Base-by-base conservation (phyloP, 2,888 invertebrate species). In the Yponomeuta plumbellus region DNA sequence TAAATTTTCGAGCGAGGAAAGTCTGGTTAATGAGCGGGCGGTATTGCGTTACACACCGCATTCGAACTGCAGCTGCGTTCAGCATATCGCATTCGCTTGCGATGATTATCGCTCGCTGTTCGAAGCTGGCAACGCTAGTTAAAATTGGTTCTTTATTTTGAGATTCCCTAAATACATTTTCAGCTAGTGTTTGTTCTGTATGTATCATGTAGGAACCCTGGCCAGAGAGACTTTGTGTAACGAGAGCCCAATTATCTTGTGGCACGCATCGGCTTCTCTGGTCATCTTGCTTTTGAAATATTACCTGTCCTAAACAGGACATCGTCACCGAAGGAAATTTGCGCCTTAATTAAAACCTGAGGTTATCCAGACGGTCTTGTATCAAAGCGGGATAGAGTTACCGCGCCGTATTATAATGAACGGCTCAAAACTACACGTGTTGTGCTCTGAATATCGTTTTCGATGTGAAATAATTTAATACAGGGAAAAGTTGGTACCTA, bases 231-330 rank as follows among this genome's bases (percentile, higher is more conserved):
- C 76, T 79, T 80, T 79, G 77, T 73, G 81, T 76, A 82, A 85
- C 77, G 67, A 70, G 84, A 85, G 70, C 72, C 84, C 86, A 85
- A 85, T 86, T 86, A 85, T 78, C 77, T 77, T 67, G 65, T 72
- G 68, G 52, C 20, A 17, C 11, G n/a, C n/a, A 17, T 23, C 21
- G 21, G 17, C 20, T 59, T 11, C 59, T 73, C 75, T 83, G 85
- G 83, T 81, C 85, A 86, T 84, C 85, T 82, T 83, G 76, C 72
- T 72, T 69, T 74, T 85, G 84, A 81, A 83, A 83, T 80, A 78
- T 77, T 79, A 85, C 75, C 80, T 74, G 74, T 52, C 74, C 75
- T 71, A 76, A 78, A 73, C 69, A 74, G 75, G 76, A 75, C 73
- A 73, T 74, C 76, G 75, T 75, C 76, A 73, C 73, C 72, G 21